Conservation (phyloP, 2,888 invertebrate species). For the Auanema freiburgensis region DNA sequence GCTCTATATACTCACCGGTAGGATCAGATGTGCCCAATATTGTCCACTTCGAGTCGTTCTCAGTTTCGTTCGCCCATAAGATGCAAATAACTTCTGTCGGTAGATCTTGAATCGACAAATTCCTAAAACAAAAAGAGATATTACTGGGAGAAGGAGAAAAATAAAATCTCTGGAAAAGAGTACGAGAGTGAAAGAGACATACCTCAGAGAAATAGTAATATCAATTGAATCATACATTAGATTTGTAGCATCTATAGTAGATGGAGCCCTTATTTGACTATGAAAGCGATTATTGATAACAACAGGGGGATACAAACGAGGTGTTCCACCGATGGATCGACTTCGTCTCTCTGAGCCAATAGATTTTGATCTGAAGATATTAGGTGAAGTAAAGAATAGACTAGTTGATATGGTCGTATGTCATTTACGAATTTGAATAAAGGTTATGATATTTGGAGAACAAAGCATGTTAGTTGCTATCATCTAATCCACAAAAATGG, state of each 20-base stretch:
- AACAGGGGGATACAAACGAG: no score
- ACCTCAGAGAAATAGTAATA: constrained; percentile 5
- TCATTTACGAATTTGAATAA: no score
- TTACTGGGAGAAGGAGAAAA: not conserved
- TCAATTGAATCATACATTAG: constrained; percentile 13
- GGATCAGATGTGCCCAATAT: constrained; percentile 12
- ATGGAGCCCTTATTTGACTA: not conserved
- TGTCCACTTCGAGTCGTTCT: constrained; percentile 17
- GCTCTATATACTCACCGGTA: constrained; percentile 6
- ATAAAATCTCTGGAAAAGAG: not conserved
- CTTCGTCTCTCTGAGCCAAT: not conserved
- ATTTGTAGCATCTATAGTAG: not conserved
- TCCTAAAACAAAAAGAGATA: constrained; percentile 11
- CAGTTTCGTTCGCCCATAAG: constrained; percentile 19
- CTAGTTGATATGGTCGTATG: no score
- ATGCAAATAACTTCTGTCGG: constrained; percentile 5
- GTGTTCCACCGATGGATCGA: not conserved
- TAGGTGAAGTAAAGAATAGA: no score
- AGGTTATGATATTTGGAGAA: no score
- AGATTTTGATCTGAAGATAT: not conserved
- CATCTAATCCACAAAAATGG: no score
- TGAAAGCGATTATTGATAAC: no score
- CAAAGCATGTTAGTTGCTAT: no score
- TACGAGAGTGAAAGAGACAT: not conserved
- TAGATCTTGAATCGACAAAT: constrained; percentile 7